Evolutionary conservation across 2,888 invertebrate species (phyloP).

Genomic region (Ctena decussata): DNA sequence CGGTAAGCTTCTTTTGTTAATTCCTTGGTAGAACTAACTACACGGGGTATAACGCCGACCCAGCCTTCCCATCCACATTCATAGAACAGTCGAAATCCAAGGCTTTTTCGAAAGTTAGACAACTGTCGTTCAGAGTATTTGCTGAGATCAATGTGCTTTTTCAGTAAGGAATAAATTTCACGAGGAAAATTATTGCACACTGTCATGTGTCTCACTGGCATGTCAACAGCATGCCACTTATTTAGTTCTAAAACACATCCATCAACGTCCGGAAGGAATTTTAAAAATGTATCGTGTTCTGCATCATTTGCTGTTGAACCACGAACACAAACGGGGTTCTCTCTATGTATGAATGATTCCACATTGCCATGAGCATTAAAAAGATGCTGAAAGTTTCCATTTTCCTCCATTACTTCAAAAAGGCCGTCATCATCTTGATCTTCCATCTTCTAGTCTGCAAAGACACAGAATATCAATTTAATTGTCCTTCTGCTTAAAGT

Average conservation of each 20-base stretch:
- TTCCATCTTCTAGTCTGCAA: neutral
- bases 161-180: slow-evolving; percentile 25
- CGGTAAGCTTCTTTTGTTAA: neutral
- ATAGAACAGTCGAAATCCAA: slow-evolving; percentile 49
- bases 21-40: neutral
- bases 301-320: neutral
- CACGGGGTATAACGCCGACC: slow-evolving; percentile 33
- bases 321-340: slow-evolving; percentile 19
- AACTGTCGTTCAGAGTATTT: slow-evolving; percentile 22
- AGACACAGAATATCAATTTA: neutral
- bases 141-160: slow-evolving; percentile 43
- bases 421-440: neutral
- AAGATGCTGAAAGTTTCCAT: neutral
- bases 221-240: neutral
- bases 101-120: slow-evolving; percentile 22
- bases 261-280: slow-evolving; percentile 11
- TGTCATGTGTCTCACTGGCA: slow-evolving; percentile 28
- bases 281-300: slow-evolving; percentile 8
- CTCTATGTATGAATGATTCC: neutral
- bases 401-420: neutral
- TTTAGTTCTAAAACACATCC: slow-evolving; percentile 38
- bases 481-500: too few relatives aligned
- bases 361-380: neutral
- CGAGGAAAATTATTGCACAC: neutral
- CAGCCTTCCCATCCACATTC: slow-evolving; percentile 46